phyloP scores from a whole-genome alignment of 2,113 vertebrate species.

The Delphinapterus leucas region DNA sequence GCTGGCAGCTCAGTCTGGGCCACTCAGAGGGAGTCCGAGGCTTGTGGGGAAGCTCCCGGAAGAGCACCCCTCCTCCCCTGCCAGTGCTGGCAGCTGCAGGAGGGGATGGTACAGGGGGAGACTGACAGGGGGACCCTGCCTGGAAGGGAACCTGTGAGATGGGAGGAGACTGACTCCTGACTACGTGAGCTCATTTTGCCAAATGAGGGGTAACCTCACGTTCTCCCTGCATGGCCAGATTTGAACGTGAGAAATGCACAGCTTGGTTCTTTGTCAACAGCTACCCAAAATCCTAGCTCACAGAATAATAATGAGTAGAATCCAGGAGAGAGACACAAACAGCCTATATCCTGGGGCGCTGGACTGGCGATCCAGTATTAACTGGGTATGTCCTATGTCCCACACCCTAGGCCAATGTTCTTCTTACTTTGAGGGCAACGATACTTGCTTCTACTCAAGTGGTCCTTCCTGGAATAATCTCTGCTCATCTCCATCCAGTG shows the following conservation, averaged over 20 bases:
- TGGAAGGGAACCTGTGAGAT: background rate
- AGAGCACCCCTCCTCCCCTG: accelerated
- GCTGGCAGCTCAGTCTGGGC: background rate
- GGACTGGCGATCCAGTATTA: background rate
- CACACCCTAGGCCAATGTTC: background rate
- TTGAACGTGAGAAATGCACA: background rate
- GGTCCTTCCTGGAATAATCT: background rate
- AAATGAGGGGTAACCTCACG: background rate
- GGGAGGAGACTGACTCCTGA: too few relatives aligned
- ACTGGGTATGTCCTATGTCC: too few relatives aligned
- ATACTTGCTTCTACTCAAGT: background rate
- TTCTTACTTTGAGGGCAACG: background rate
- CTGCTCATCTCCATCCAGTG: background rate
- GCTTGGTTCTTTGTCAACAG: background rate
- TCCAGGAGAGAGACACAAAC: background rate
- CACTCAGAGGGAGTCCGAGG: background rate
- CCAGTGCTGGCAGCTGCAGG: background rate
- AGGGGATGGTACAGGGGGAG: background rate
- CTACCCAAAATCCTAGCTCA: background rate
- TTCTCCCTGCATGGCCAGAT: background rate
- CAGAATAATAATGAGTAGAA: background rate
- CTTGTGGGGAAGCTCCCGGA: background rate
- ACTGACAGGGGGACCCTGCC: accelerated
- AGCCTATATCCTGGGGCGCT: background rate
- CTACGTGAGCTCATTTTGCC: background rate